A percentile compares a stretch with the other conserved stretches of the same genome.
Conservation (phyloP, 2,113 vertebrate species). For the Micromys minutus region DNA sequence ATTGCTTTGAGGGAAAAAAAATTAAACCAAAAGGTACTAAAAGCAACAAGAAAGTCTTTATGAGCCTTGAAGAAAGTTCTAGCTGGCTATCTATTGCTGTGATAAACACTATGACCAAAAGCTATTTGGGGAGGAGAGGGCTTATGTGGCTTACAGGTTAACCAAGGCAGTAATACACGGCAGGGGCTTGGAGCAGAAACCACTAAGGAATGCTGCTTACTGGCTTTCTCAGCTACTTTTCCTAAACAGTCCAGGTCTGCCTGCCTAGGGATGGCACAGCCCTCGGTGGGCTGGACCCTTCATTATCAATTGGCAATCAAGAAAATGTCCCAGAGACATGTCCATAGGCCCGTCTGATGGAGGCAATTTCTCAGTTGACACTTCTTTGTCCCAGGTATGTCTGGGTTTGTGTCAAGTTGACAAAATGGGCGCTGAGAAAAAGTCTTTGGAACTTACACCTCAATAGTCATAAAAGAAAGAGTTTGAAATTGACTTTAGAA, state of each 20-base stretch:
- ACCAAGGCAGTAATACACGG: neutral
- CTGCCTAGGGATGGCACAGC: neutral
- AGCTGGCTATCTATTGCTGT: neutral
- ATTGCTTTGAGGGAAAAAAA: slow-evolving; percentile 3
- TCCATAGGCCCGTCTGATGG: neutral
- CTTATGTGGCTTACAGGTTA: neutral
- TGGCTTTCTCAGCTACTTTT: neutral
- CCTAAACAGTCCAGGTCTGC: neutral
- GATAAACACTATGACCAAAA: neutral
- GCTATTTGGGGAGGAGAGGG: neutral
- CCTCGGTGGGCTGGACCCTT: neutral
- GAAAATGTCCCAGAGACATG: neutral
- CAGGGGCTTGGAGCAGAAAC: neutral
- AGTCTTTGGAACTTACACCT: neutral
- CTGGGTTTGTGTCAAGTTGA: neutral
- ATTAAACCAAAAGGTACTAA: neutral
- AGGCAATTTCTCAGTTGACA: neutral
- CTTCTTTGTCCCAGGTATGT: too few relatives aligned
- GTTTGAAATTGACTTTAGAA: neutral
- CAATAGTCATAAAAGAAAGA: slow-evolving; percentile 7
- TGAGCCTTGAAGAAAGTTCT: neutral
- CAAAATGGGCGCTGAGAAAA: neutral
- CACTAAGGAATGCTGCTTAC: neutral
- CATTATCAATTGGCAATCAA: neutral
- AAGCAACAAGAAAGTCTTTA: neutral